Evolutionary conservation across 2,797 vertebrate genomes (phyloP).

Genomic region (Rhinichthys osculus): DNA sequence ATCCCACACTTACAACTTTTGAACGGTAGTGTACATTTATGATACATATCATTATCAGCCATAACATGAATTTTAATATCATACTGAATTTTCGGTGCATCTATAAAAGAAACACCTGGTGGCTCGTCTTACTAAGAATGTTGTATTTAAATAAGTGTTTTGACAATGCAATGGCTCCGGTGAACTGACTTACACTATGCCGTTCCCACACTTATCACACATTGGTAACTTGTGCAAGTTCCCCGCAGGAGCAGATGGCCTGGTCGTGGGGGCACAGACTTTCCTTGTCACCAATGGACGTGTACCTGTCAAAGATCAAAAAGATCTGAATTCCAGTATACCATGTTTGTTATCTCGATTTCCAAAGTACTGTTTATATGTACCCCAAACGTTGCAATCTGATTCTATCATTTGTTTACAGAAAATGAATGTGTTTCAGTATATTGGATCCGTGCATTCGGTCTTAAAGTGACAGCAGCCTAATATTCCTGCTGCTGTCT

Average conservation of each 20-base stretch:
- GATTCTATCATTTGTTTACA: background rate
- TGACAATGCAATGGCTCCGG: background rate
- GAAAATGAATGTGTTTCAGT: too few species aligned
- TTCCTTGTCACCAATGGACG: constrained; percentile 87
- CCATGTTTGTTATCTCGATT: background rate
- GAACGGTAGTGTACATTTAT: background rate
- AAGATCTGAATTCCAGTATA: background rate
- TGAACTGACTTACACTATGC: constrained; percentile 90
- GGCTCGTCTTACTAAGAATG: background rate
- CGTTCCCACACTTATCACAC: constrained; percentile 95
- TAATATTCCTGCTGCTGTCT: too few species aligned
- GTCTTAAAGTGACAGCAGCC: too few species aligned
- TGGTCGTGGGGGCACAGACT: constrained; percentile 89
- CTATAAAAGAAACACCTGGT: background rate
- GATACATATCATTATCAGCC: too few species aligned
- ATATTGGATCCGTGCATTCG: too few species aligned
- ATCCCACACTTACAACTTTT: background rate
- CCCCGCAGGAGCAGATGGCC: constrained; percentile 78
- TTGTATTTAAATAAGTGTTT: background rate
- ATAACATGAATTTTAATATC: too few species aligned
- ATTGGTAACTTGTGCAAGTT: constrained; percentile 91
- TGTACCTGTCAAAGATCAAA: constrained; percentile 76
- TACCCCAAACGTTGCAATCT: background rate
- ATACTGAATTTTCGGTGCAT: background rate
- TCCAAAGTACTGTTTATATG: background rate